Percentiles rank a stretch among this genome's conserved stretches.
These are phyloP conservation scores for Lepidurus apus DNA, from an alignment of 1,140 invertebrate species.

Conservation along the genomic window DNA sequence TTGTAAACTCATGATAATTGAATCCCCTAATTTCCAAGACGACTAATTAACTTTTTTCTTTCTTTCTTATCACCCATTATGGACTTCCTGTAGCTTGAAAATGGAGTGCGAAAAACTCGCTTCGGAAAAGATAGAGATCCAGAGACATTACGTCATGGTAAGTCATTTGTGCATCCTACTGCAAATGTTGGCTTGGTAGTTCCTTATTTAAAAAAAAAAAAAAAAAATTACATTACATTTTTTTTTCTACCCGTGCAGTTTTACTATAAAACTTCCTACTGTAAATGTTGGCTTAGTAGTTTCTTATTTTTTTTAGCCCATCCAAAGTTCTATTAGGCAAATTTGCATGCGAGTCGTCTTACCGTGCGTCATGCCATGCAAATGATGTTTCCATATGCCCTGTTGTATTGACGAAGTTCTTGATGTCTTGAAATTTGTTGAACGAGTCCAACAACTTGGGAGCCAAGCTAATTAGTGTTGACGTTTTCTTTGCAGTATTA, in stretches of 20 bases:
- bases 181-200: not conserved
- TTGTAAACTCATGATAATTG: not conserved
- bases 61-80: not conserved
- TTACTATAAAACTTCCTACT: too few relatives aligned
- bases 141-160: constrained; percentile 95
- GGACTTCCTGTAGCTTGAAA: constrained; percentile 42
- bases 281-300: too few relatives aligned
- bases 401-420: too few relatives aligned
- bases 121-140: constrained; percentile 95
- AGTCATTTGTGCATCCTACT: not conserved
- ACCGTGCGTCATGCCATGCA: too few relatives aligned
- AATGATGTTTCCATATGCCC: too few relatives aligned
- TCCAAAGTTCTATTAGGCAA: too few relatives aligned
- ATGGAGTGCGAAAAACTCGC: constrained; percentile 80
- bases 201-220: too few relatives aligned
- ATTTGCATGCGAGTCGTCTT: too few relatives aligned
- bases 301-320: too few relatives aligned
- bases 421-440: not conserved
- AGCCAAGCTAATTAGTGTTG: constrained; percentile 5
- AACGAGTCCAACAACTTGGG: constrained; percentile 9
- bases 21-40: not conserved
- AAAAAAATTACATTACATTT: too few relatives aligned
- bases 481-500: constrained; percentile 82
- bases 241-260: too few relatives aligned
- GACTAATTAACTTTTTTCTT: constrained; percentile 17